A percentile compares a stretch with the other conserved stretches of the same genome.
Evolutionary conservation across 1,140 invertebrate species (phyloP).

Genomic region (Pinna nobilis): DNA sequence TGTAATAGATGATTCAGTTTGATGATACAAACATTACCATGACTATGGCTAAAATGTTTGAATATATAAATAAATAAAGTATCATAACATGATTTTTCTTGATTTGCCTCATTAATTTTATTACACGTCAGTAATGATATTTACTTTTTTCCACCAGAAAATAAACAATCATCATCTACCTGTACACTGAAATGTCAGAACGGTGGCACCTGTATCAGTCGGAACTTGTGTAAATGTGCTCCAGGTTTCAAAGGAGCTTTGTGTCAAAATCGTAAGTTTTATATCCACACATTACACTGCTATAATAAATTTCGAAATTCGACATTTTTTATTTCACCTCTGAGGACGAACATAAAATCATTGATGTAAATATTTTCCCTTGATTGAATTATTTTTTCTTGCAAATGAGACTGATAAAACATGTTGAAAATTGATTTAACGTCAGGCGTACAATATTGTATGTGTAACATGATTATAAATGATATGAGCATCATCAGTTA

Average conservation of each 20-base stretch:
- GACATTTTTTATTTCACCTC: not conserved
- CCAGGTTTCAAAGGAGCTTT: slow-evolving; percentile 69
- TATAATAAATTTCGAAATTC: not conserved
- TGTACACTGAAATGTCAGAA: slow-evolving; percentile 66
- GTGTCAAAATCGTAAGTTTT: slow-evolving; percentile 68
- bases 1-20: too few species aligned
- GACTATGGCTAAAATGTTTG: not conserved
- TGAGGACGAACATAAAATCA: not conserved
- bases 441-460: too few species aligned
- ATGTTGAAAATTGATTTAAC: slow-evolving; percentile 8
- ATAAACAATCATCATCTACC: too few species aligned
- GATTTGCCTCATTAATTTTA: not conserved
- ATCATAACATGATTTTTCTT: not conserved
- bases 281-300: not conserved
- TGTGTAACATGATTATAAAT: too few species aligned
- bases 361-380: not conserved
- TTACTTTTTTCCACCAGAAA: not conserved
- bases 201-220: slow-evolving; percentile 64
- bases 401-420: not conserved
- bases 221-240: slow-evolving; percentile 66
- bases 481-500: too few species aligned
- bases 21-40: not conserved
- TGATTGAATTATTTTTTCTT: not conserved
- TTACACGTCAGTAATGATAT: not conserved
- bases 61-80: not conserved